Evolutionary conservation across 1,140 invertebrate species (phyloP).

Genomic region (Panagrolaimus sp.): DNA sequence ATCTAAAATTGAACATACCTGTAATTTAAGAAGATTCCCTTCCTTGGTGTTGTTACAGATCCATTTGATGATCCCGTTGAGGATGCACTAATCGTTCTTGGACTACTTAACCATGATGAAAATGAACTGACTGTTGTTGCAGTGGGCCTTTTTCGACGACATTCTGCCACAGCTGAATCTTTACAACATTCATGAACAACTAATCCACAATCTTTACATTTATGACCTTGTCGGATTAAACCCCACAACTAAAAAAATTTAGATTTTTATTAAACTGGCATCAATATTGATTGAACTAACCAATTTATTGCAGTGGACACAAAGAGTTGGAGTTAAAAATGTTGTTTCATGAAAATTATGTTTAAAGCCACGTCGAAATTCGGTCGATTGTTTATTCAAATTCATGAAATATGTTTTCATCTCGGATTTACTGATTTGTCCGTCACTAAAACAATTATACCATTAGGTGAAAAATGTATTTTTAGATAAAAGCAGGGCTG

Average conservation of each 20-base stretch:
- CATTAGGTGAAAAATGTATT: no score
- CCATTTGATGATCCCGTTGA: conserved; percentile 16
- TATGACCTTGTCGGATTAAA: conserved; percentile 67
- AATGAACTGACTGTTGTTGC: neutral
- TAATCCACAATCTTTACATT: conserved; percentile 63
- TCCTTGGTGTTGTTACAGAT: neutral
- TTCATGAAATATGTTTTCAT: conserved; percentile 65
- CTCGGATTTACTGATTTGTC: conserved; percentile 65
- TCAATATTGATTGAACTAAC: conserved; percentile 56
- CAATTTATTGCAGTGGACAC: conserved; percentile 66
- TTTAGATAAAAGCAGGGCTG: no score
- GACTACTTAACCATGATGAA: conserved; percentile 17
- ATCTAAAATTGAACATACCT: conserved; percentile 16
- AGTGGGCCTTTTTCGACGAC: conserved; percentile 26
- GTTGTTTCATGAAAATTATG: conserved; percentile 67
- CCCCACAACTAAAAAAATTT: conserved; percentile 64
- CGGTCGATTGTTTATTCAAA: conserved; percentile 61
- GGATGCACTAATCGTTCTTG: neutral
- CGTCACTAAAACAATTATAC: conserved; percentile 62
- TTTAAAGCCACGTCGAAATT: conserved; percentile 64
- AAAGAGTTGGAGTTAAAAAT: conserved; percentile 67
- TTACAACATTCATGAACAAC: conserved; percentile 52
- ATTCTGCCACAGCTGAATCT: conserved; percentile 49
- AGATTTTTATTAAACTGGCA: conserved; percentile 20
- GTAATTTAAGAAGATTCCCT: conserved; percentile 21